Evolutionary conservation across 2,797 vertebrate species (phyloP), one percentile per base, ranked within the genome.

Genomic region (Bovichtus diacanthus): DNA sequence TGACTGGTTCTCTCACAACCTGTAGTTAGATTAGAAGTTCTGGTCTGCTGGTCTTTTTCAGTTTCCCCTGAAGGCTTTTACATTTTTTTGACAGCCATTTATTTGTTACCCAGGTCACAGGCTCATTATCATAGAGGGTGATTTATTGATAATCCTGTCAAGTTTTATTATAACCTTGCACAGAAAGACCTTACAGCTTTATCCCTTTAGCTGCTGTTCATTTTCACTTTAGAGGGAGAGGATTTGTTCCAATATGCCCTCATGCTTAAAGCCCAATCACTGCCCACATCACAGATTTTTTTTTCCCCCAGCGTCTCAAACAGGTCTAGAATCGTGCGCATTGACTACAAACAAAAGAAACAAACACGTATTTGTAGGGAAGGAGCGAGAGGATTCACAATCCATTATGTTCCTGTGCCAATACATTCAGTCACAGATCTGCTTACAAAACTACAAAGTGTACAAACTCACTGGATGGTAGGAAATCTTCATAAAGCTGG

Each of bases 1-100:
- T 87, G 70, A 84, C 74, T 72, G 69, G 31, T 82, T 88, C 50
- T 54, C 71, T 81, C 59, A 55, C 53, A 79, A 53, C 25, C 61
- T 73, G 41, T 74, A 78, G 67, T 81, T 76, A 70, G 56, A 91
- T 88, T 80, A 86, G 73, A 86, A 74, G 77, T 70, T 83, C 54
- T 58, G 56, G 47, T 80, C 64, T 21, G 61, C 25, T 64, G 25
- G 15, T 72, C 46, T 69, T 61, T 70, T 78, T 69, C 44, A 68
- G 34, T 68, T 81, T 79, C 51, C 36, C 69, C 47, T 59, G 41
- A n/a, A 41, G 50, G 21, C 4, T 18, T 79, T 82, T 81, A 66
- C 29, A 54, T 69, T 69, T 65, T 54, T 41, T 74, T n/a, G 43
- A 62, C 43, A 27, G 49, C 25, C 46, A 43, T 71, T 80, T 80